phyloP scores from a whole-genome alignment of 1,140 invertebrate species.

The Camponotus floridanus region DNA sequence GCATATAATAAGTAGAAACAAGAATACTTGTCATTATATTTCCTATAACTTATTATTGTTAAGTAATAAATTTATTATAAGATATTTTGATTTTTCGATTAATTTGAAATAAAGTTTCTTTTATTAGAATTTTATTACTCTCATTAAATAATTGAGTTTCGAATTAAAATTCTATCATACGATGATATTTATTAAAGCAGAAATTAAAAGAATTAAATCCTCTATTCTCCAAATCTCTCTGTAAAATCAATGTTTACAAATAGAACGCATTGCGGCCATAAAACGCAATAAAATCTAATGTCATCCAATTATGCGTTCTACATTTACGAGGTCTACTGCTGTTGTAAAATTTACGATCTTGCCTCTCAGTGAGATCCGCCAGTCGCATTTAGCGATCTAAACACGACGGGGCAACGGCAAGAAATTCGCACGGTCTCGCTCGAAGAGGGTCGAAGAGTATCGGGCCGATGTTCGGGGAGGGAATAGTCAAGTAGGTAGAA shows the following conservation, averaged over 20 bases:
- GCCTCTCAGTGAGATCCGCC: background rate
- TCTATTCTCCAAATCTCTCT: background rate
- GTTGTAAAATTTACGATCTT: constrained; percentile 13
- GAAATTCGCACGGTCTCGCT: constrained; percentile 25
- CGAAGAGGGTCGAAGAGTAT: constrained; percentile 29
- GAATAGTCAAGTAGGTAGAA: constrained; percentile 63
- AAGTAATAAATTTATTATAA: too few relatives aligned
- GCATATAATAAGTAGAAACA: too few relatives aligned
- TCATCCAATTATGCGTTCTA: constrained; percentile 7
- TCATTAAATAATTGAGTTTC: background rate
- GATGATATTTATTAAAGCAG: background rate
- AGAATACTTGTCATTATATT: too few relatives aligned
- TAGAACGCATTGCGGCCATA: background rate
- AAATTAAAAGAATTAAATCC: background rate
- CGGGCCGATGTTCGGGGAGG: constrained; percentile 48
- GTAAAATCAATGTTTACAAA: background rate
- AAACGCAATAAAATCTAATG: background rate
- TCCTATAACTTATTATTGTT: too few relatives aligned
- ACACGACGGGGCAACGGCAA: constrained; percentile 5
- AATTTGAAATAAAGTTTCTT: too few relatives aligned
- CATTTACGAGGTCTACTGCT: background rate
- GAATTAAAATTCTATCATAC: background rate
- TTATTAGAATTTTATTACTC: too few relatives aligned
- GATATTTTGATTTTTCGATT: too few relatives aligned
- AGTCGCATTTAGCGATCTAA: constrained; percentile 27